Conservation (phyloP, 2,113 vertebrate genomes). For the Rhynchomys soricoides region DNA sequence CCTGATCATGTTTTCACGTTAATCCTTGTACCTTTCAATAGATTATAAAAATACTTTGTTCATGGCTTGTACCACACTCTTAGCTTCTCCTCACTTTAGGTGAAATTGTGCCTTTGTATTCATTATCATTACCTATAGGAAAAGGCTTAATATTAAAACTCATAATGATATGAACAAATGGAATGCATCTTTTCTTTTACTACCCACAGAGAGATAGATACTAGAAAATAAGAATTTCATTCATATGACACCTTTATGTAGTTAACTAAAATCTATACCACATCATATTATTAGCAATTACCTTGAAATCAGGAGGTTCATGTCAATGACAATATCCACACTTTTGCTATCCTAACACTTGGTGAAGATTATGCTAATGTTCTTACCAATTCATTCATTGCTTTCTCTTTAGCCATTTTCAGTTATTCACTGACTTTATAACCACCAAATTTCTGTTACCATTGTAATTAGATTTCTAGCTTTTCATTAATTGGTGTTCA, state of each 20-base stretch:
- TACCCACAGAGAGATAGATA: not conserved
- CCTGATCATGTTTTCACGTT: not conserved
- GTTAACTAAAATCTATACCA: not conserved
- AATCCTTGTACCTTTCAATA: too few relatives aligned
- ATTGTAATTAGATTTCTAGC: not conserved
- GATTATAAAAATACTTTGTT: not conserved
- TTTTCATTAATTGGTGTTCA: not conserved
- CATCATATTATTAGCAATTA: not conserved
- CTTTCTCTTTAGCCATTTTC: not conserved
- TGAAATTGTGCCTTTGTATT: too few relatives aligned
- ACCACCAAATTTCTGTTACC: not conserved
- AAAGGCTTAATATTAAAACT: not conserved
- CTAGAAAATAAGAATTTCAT: not conserved
- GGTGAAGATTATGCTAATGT: not conserved
- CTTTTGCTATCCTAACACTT: not conserved
- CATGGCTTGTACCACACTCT: fast-evolving
- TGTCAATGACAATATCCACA: not conserved
- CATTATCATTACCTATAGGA: not conserved
- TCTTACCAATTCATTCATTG: not conserved
- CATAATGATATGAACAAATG: not conserved
- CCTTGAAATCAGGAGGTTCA: not conserved
- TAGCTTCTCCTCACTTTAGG: not conserved
- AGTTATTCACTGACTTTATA: not conserved
- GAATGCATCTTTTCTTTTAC: not conserved
- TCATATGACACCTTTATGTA: too few relatives aligned